Conservation (phyloP, 2,113 vertebrate genomes). For the Microcebus ravelobensis region DNA sequence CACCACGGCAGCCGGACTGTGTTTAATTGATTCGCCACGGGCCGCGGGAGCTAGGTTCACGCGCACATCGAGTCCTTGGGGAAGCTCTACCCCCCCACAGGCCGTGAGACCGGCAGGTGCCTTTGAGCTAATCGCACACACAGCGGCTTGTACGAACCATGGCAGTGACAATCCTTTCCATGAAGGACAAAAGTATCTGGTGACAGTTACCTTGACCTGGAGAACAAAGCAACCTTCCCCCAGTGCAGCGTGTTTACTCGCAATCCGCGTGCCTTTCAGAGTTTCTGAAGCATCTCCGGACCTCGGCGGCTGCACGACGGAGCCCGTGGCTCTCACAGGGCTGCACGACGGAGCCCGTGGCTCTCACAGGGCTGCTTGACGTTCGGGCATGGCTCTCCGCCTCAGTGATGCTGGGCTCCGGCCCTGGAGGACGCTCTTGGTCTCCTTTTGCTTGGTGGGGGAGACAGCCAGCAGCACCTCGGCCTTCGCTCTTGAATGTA, state of each 20-base stretch:
- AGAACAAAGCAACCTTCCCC: not conserved
- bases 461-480: not conserved
- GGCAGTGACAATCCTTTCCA: not conserved
- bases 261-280: rapidly evolving
- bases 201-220: not conserved
- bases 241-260: rapidly evolving
- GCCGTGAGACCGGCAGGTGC: rapidly evolving
- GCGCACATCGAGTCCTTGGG: not conserved
- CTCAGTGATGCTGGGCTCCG: not conserved
- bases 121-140: not conserved
- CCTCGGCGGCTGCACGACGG: not conserved
- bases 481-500: not conserved
- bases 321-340: not conserved
- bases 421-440: not conserved
- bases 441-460: not conserved
- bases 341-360: not conserved
- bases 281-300: not conserved
- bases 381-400: not conserved
- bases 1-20: not conserved
- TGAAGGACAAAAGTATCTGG: not conserved
- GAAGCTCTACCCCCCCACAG: not conserved
- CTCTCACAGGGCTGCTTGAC: not conserved
- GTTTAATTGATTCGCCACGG: rapidly evolving
- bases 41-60: rapidly evolving
- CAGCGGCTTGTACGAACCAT: rapidly evolving